Percentiles rank a stretch among this genome's conserved stretches.
Conservation (phyloP, 2,797 vertebrate species). For the Sitta carolinensis region DNA sequence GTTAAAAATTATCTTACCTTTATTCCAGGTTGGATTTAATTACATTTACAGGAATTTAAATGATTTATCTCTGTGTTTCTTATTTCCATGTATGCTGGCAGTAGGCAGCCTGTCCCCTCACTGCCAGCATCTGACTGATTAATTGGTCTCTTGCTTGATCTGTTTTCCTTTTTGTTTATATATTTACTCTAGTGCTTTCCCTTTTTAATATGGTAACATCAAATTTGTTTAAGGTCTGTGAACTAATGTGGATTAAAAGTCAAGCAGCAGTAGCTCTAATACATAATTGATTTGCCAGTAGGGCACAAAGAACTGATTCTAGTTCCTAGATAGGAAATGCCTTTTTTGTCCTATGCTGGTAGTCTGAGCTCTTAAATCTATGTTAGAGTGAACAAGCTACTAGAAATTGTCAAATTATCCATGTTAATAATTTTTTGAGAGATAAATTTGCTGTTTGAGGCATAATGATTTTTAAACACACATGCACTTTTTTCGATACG, state of each 20-base stretch:
- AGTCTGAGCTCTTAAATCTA: not conserved
- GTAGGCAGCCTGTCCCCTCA: not conserved
- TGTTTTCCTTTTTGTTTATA: not conserved
- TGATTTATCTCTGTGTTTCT: not conserved
- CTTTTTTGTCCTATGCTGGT: not conserved
- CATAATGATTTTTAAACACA: not conserved
- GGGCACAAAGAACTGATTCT: not conserved
- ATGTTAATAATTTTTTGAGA: not conserved
- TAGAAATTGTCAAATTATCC: not conserved
- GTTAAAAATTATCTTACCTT: not conserved
- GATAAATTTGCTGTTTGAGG: not conserved
- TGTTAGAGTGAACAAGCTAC: not conserved
- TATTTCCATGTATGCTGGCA: not conserved
- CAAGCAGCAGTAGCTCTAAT: slow-evolving; percentile 19
- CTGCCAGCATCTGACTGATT: not conserved
- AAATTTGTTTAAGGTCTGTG: slow-evolving; percentile 35
- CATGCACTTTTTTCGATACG: not conserved
- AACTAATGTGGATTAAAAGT: slow-evolving; percentile 53
- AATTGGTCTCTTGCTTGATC: slow-evolving; percentile 33
- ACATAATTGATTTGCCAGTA: slow-evolving; percentile 39
- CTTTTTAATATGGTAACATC: slow-evolving; percentile 38
- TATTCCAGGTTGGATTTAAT: not conserved
- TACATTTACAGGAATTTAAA: not conserved
- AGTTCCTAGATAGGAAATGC: not conserved
- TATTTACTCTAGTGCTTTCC: not conserved